Conservation (phyloP, 2,113 vertebrate genomes). For the Myocastor coypus region DNA sequence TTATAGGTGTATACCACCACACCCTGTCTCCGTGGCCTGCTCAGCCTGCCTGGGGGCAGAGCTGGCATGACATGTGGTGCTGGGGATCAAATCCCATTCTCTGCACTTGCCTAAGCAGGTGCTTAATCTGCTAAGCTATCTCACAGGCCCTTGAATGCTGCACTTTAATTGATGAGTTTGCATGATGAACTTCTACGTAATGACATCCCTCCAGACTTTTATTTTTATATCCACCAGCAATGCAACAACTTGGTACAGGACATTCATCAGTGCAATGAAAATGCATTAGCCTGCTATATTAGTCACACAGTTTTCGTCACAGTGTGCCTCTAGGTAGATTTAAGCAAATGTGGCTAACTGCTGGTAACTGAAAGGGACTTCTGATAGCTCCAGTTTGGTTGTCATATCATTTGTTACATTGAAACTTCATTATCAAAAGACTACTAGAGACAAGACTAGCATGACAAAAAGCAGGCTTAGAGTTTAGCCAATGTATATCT, state of each 20-base stretch:
- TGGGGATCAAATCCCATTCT: too few species aligned
- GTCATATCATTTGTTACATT: background rate
- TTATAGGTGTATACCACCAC: too few species aligned
- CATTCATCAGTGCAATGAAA: slow-evolving; percentile 8
- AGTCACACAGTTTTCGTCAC: background rate
- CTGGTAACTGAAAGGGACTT: background rate
- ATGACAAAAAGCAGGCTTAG: slow-evolving; percentile 43
- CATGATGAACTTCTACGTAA: background rate
- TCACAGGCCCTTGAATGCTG: background rate
- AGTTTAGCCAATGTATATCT: slow-evolving; percentile 3
- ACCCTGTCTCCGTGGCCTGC: too few species aligned
- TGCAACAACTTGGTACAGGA: background rate
- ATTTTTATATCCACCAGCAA: background rate
- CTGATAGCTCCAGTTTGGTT: background rate
- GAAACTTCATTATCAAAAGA: slow-evolving; percentile 46
- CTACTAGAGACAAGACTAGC: slow-evolving; percentile 26
- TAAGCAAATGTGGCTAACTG: slow-evolving; percentile 14
- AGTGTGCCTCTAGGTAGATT: slow-evolving; percentile 13
- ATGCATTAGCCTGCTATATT: background rate
- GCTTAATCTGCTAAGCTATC: too few species aligned
- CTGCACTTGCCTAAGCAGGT: too few species aligned
- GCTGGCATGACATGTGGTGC: too few species aligned
- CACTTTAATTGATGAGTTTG: slow-evolving; percentile 13
- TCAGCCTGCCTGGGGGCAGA: too few species aligned
- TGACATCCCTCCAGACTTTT: background rate